These are phyloP conservation scores for Catocala nupta DNA, from an alignment of 2,888 invertebrate genomes.

Conservation along the genomic window DNA sequence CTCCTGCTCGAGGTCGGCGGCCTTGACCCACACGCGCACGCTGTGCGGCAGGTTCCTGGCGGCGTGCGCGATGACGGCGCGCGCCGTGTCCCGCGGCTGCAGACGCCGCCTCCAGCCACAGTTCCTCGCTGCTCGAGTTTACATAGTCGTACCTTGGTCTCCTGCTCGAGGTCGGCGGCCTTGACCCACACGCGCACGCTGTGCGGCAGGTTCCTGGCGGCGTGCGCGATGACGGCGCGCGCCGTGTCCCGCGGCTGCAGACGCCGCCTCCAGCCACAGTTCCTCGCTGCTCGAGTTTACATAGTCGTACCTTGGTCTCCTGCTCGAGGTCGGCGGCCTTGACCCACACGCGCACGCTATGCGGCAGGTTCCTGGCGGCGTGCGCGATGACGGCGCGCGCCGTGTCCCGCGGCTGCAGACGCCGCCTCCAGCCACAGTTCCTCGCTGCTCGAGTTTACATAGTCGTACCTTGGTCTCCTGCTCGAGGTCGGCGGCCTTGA, in stretches of 20 bases:
- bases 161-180: conserved; percentile 97
- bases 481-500: conserved; percentile 98
- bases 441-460: conserved; percentile 91
- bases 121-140: conserved; percentile 93
- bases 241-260: conserved; percentile 97
- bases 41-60: conserved; percentile 98
- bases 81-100: conserved; percentile 97
- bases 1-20: conserved; percentile 97
- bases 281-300: conserved; percentile 93
- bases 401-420: conserved; percentile 97
- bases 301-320: conserved; percentile 90
- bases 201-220: conserved; percentile 97
- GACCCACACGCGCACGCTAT: conserved; percentile 98
- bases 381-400: conserved; percentile 98
- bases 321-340: conserved; percentile 98
- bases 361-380: conserved; percentile 97
- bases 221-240: conserved; percentile 98
- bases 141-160: conserved; percentile 89
- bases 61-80: conserved; percentile 98
- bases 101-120: conserved; percentile 96
- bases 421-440: conserved; percentile 96
- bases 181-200: conserved; percentile 99
- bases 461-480: conserved; percentile 91
- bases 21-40: conserved; percentile 99
- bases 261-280: conserved; percentile 95